A percentile compares a stretch with the other conserved stretches of the same genome.
phyloP scores from a whole-genome alignment of 2,888 invertebrate species.

The Pyrrhia umbra region DNA sequence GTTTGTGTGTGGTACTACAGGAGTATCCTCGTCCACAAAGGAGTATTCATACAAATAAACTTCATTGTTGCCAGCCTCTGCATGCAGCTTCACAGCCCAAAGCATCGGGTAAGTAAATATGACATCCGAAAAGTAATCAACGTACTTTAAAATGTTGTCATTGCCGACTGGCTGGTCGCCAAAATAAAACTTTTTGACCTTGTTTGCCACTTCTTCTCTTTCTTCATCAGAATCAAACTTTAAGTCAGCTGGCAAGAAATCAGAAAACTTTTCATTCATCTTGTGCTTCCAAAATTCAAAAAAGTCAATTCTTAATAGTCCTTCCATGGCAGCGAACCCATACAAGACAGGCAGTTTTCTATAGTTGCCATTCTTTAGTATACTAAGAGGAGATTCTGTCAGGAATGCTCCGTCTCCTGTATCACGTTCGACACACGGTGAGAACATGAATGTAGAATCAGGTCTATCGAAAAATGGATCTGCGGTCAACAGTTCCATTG shows the following conservation, averaged over 20 bases:
- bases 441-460: conserved; percentile 56
- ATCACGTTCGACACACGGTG: conserved; percentile 68
- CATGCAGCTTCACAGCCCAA: conserved; percentile 63
- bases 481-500: conserved; percentile 63
- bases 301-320: no score
- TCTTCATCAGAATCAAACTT: no score
- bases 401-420: conserved; percentile 64
- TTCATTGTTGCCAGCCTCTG: no score
- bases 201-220: conserved; percentile 63
- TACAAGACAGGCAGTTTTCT: conserved; percentile 73
- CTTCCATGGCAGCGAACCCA: no score
- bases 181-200: conserved; percentile 71
- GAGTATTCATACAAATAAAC: no score
- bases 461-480: conserved; percentile 46
- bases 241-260: no score
- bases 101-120: conserved; percentile 65
- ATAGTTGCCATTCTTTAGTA: conserved; percentile 67
- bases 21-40: no score
- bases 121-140: conserved; percentile 78
- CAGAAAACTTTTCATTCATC: no score
- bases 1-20: no score
- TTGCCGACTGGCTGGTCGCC: conserved; percentile 64
- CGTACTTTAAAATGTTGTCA: conserved; percentile 63
- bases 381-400: conserved; percentile 67
- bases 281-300: no score